Base-by-base conservation (phyloP, 2,888 invertebrate species). In the Xestia c-nigrum region DNA sequence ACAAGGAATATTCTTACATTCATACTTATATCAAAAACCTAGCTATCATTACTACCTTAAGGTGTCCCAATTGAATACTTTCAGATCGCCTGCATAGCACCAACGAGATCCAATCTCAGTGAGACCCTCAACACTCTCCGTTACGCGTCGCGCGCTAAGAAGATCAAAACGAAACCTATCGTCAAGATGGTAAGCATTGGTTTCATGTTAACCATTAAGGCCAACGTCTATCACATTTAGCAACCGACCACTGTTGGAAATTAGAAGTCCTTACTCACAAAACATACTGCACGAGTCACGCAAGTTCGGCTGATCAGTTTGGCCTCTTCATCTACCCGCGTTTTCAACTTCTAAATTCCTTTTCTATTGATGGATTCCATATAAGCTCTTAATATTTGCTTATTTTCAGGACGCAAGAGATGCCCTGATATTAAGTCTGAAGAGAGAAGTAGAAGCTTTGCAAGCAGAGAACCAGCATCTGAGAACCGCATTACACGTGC, bases 11-110 rank as follows among this genome's bases (percentile, higher is more conserved):
- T 57, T 57, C 57, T 24, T 14, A 14, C 57, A 24, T 16, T 12
- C 21, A 31, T 31, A 59, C 16, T 7, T 59, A 5, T 21, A 21
- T 10, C 31, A 43, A 40, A 63, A 64, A 64, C 6, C n/a, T 59
- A 40, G 21, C 21, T 14, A 43, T 3, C n/a, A n/a, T n/a, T 14
- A 7, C n/a, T 14, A 14, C 14, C 40, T 1, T 7, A 3, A 21
- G 6, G 21, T 31, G 12, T 64, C 43, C 14, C 43, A 43, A 64
- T 43, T 14, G 14, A 38, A 14, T n/a, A 43, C 9, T 43, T 79
- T 0, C 95, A 99, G 99, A 99, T 99, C 89, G 99, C 99, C 1
- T 99, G 99, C 91, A 98, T 99, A 84, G 99, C 99, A 0, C 99
- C 99, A 0, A 98, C 98, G 0, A 98, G 97, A 88, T 98, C 98